Conservation (phyloP, 2,888 invertebrate genomes). For the Notodonta dromedarius region DNA sequence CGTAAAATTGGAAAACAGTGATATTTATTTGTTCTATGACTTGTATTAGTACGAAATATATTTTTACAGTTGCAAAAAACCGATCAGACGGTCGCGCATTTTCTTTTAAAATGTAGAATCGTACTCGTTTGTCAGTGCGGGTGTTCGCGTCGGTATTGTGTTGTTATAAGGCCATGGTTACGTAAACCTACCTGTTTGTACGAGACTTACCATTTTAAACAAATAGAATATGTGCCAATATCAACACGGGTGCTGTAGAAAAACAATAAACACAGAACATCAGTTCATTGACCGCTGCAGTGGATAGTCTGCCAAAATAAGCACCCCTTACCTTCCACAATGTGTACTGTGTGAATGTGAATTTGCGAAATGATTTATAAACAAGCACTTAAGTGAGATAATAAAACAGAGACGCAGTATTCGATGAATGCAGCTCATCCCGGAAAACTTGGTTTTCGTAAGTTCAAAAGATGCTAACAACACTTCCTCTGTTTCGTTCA, state of each 20-base stretch:
- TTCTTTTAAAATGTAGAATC: constrained; percentile 6
- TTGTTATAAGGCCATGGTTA: constrained; percentile 61
- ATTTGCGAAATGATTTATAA: constrained; percentile 35
- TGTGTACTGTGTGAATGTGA: constrained; percentile 41
- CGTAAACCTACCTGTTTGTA: constrained; percentile 66
- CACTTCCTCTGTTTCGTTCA: too few relatives aligned
- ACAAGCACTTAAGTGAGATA: constrained; percentile 12
- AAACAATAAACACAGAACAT: constrained; percentile 72
- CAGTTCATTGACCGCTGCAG: constrained; percentile 73
- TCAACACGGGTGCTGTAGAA: constrained; percentile 74
- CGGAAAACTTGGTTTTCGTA: too few relatives aligned
- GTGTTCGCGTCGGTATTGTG: constrained; percentile 26
- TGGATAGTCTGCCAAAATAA: constrained; percentile 73
- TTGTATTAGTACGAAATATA: background rate
- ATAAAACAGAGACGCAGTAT: too few relatives aligned
- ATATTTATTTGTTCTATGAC: constrained; percentile 2
- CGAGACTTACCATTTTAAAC: constrained; percentile 75
- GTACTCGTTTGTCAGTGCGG: constrained; percentile 13
- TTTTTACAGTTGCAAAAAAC: background rate
- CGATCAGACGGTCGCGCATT: background rate
- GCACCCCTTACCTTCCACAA: constrained; percentile 71
- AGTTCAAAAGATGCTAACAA: too few relatives aligned
- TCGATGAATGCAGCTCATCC: too few relatives aligned
- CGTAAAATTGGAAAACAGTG: constrained; percentile 13
- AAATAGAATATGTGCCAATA: constrained; percentile 80